phyloP scores from a whole-genome alignment of 2,797 vertebrate genomes.

The Argyrosomus regius region DNA sequence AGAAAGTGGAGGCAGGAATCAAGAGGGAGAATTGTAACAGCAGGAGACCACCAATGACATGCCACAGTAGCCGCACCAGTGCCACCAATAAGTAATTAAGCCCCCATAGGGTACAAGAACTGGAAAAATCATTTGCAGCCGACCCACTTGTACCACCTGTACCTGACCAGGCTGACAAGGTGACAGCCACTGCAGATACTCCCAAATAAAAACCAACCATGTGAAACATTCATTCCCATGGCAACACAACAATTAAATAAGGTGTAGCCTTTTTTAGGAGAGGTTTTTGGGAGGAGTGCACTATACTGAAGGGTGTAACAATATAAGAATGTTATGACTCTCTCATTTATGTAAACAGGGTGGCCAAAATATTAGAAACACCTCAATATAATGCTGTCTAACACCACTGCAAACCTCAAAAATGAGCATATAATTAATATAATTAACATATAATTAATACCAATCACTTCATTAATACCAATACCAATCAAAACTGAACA shows the following conservation, averaged over 20 bases:
- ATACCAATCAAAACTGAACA: no score
- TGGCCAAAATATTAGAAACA: no score
- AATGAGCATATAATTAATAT: no score
- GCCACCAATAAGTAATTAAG: slow-evolving; percentile 14
- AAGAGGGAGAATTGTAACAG: background rate
- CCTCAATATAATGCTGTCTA: no score
- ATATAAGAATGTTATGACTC: no score
- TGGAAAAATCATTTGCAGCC: background rate
- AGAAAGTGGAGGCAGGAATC: background rate
- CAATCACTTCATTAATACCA: no score
- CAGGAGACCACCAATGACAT: background rate
- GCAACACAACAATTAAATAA: background rate
- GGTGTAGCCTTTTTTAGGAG: background rate
- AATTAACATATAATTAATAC: no score
- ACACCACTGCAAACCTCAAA: no score
- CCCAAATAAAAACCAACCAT: background rate
- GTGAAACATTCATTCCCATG: background rate
- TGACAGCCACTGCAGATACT: no score
- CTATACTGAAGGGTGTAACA: no score
- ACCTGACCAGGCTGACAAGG: background rate
- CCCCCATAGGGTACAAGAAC: background rate
- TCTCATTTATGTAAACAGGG: no score
- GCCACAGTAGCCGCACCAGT: background rate
- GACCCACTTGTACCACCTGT: background rate
- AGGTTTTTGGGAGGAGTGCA: background rate